Evolutionary conservation across 2,113 vertebrate genomes (phyloP), one percentile per base, ranked within the genome.

Genomic region (Podarcis cretensis): DNA sequence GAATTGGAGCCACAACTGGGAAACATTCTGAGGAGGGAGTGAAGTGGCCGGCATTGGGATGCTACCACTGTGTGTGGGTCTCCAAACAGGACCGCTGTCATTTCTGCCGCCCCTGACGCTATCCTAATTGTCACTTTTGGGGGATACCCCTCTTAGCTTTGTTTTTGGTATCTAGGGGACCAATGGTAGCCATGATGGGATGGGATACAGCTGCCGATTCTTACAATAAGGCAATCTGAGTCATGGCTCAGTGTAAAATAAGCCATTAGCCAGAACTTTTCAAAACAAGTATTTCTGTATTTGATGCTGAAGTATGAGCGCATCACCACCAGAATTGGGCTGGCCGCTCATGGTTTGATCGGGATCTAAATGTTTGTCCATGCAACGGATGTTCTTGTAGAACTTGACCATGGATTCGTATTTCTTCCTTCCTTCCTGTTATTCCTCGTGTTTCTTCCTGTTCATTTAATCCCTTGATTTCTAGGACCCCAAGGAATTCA

Each of bases 401-500:
- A 54, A 18, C 18, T 59, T 59, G 16, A 4, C 25, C 27, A 37
- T 59, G 4, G 18, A 14, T 83, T 59, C 1, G 25, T 37, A 74
- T 75, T 35, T 59, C 21, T 13, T 25, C 1, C 6, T 75, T 21
- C 7, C 3, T 75, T 21, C 7, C 3, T 75, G n/a, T 40, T 23
- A 69, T 30, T 23, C 30, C 30, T 8, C 3, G 3, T n/a, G 3
- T 5, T 18, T 43, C 14, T 13, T 78, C 9, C n/a, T 30, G 6
- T 78, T 37, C 63, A 59, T 66, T 6, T 30, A 30, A 78, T 20
- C 25, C 54, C 54, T 59, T 54, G 6, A 35, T 48, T 82, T 87
- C 86, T 65, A 94, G 93, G 94, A 79, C 87, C 71, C 65, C 89
- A 91, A 35, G 95, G 94, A 88, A 65, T 32, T 1, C 92, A 94